A percentile compares a stretch with the other conserved stretches of the same genome.
These are phyloP conservation scores for Alsophila aescularia DNA, from an alignment of 2,888 invertebrate genomes.

Conservation along the genomic window DNA sequence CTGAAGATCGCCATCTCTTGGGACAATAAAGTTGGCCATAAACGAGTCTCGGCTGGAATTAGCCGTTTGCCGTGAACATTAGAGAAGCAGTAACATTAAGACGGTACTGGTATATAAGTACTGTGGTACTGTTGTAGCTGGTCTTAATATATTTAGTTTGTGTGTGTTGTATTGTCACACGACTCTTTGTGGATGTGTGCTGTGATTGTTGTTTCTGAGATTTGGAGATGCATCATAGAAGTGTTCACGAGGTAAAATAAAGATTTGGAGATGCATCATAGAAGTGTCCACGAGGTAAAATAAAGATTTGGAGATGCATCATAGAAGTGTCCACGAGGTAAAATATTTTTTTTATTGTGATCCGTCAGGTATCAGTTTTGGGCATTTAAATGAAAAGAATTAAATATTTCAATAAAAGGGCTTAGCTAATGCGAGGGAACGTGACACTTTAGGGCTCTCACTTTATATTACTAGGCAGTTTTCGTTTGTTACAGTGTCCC, in stretches of 20 bases:
- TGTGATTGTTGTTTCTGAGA: not conserved
- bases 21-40: slow-evolving; percentile 17
- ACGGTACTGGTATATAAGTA: not conserved
- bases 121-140: no score
- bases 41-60: slow-evolving; percentile 12
- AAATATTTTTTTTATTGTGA: no score
- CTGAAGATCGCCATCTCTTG: no score
- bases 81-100: slow-evolving; percentile 17
- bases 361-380: no score
- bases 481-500: no score
- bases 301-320: not conserved
- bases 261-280: not conserved
- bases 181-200: not conserved
- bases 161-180: not conserved
- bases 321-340: not conserved
- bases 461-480: no score
- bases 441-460: no score
- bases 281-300: not conserved
- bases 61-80: slow-evolving; percentile 10
- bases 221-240: not conserved
- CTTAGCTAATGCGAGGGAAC: no score
- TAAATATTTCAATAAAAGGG: no score
- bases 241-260: not conserved
- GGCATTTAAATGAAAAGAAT: no score
- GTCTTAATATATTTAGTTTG: slow-evolving; percentile 13